These are phyloP conservation scores for Nothoprocta perdicaria DNA, from an alignment of 2,113 vertebrate genomes.

Conservation along the genomic window DNA sequence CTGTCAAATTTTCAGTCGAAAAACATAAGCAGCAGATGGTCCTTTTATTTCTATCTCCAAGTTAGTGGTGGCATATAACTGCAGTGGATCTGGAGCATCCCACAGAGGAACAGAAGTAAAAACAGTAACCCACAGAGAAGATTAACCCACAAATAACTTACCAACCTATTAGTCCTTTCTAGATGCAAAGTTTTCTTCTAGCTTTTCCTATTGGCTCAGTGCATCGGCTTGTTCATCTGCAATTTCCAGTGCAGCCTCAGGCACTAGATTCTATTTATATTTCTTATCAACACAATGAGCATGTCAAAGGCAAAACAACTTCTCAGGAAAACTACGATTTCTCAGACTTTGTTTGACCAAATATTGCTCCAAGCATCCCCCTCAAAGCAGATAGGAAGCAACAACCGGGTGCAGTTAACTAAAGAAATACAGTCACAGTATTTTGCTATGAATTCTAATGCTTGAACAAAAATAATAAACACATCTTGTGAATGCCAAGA, in stretches of 20 bases:
- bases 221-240: background rate
- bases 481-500: background rate
- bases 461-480: background rate
- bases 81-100: background rate
- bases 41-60: background rate
- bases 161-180: background rate
- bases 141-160: background rate
- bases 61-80: background rate
- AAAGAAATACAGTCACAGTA: background rate
- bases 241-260: background rate
- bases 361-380: background rate
- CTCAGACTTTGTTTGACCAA: background rate
- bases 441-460: background rate
- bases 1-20: background rate
- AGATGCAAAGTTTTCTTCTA: background rate
- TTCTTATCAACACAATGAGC: rapidly evolving
- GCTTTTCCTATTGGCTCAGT: background rate
- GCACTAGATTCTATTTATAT: background rate
- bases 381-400: background rate
- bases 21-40: background rate
- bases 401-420: background rate
- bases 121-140: background rate
- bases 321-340: background rate
- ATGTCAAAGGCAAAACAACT: background rate
- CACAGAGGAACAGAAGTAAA: background rate